phyloP scores from a whole-genome alignment of 2,888 invertebrate genomes.

The Aradus depressus region DNA sequence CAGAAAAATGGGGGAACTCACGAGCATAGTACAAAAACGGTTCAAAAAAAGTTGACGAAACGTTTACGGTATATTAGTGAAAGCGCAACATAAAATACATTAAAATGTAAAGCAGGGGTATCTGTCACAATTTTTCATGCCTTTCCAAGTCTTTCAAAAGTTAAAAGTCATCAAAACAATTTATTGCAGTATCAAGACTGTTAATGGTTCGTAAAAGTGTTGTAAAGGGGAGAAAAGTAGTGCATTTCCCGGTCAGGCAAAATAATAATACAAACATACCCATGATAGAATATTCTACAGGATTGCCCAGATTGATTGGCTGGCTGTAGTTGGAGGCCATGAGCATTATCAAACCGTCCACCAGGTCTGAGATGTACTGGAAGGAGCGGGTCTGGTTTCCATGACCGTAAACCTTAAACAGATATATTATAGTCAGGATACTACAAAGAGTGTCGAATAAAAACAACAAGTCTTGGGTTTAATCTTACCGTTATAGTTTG shows the following conservation, averaged over 20 bases:
- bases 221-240: neutral
- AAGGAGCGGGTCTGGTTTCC: slow-evolving; percentile 91
- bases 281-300: slow-evolving; percentile 92
- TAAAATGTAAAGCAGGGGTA: too few relatives aligned
- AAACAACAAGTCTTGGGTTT: neutral
- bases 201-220: too few relatives aligned
- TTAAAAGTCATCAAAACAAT: too few relatives aligned
- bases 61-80: too few relatives aligned
- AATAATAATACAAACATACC: slow-evolving; percentile 40
- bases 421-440: neutral
- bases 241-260: neutral
- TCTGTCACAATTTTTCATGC: too few relatives aligned
- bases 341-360: slow-evolving; percentile 81
- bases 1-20: too few relatives aligned
- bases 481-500: slow-evolving; percentile 78
- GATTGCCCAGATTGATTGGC: slow-evolving; percentile 95
- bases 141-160: too few relatives aligned
- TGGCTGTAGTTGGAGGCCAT: slow-evolving; percentile 89
- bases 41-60: too few relatives aligned
- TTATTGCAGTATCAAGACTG: too few relatives aligned
- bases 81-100: too few relatives aligned
- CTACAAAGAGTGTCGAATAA: neutral
- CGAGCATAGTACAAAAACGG: too few relatives aligned
- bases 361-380: slow-evolving; percentile 94
- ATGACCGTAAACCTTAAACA: slow-evolving; percentile 60